Evolutionary conservation across 2,888 invertebrate species (phyloP).

Genomic region (Lasiommata megera): DNA sequence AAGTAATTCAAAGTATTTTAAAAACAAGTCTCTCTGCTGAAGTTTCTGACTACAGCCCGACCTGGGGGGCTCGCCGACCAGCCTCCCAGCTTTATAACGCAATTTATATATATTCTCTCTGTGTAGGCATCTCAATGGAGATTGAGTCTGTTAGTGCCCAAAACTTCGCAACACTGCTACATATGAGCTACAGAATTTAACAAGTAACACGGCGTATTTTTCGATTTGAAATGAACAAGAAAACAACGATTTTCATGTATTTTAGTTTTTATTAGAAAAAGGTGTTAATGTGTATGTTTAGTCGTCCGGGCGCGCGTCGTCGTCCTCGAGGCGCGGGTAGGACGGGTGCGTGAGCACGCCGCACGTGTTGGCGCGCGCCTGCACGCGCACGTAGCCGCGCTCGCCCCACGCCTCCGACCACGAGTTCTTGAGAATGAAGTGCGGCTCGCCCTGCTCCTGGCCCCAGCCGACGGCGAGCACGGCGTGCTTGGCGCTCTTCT

Average conservation of each 20-base stretch:
- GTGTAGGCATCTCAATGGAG: no score
- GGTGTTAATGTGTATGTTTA: not conserved
- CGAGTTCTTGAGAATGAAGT: constrained; percentile 68
- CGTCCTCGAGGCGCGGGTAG: constrained; percentile 42
- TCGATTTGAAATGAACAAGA: not conserved
- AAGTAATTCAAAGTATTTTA: no score
- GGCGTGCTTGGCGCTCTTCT: constrained; percentile 49
- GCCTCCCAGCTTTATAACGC: no score
- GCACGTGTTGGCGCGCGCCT: constrained; percentile 60
- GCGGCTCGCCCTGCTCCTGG: constrained; percentile 45
- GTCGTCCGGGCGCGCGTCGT: not conserved
- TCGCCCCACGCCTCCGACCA: constrained; percentile 61
- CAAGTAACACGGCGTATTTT: not conserved
- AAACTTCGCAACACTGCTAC: no score
- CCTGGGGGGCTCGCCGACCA: no score
- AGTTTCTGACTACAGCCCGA: no score
- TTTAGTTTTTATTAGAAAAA: not conserved
- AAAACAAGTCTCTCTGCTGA: no score
- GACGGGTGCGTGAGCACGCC: constrained; percentile 58
- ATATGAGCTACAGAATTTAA: no score
- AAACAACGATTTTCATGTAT: not conserved
- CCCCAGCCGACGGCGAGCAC: constrained; percentile 69
- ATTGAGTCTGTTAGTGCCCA: no score
- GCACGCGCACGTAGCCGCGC: constrained; percentile 55
- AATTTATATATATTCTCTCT: no score